Base-by-base conservation (phyloP, 1,140 invertebrate species). In the Zaprionus gabonicus region DNA sequence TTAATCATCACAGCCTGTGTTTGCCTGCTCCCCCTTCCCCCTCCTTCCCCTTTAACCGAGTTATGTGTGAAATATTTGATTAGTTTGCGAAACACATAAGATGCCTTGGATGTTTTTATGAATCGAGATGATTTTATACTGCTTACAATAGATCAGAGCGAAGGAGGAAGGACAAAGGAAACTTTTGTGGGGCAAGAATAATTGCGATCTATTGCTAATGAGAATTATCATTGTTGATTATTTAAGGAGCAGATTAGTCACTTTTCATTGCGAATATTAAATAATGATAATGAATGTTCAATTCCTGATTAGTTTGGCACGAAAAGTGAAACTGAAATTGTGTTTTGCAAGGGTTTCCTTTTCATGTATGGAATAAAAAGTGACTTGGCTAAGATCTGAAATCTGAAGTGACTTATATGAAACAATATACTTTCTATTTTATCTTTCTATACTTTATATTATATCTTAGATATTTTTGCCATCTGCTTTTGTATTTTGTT, bases 1-100 rank as follows among this genome's bases (percentile, higher is more conserved):
- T 74, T 74, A 78, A 78, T 74, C 64, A 78, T 64, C 65, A 65
- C 76, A 36, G 41, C 76, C 57, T 63, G 36, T 72, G 56, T 71
- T 51, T 65, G 31, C 20, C 2, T 25, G 13, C 34, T 20, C n/a
- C 28, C 34, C 20, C 15, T 12, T 36, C 27, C 28, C 7, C 36
- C 34, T 5, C n/a, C 12, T 13, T 3, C 66, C 38, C 5, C 58
- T 25, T 31, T 31, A 20, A 4, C 5, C 3, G 10, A 10, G 51
- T 27, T 58, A 38, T 49, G 56, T 68, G 38, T 59, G 31, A 51
- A 73, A 55, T 36, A 68, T 60, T 62, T 62, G 57, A 60, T 53
- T 68, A 68, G 65, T 28, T 60, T 41, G 49, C 57, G 60, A 46
- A 38, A 46, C 31, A 9, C 44, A 27, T 23, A 46, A 57, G 36